Evolutionary conservation across 2,888 invertebrate genomes (phyloP).

Genomic region (Bhutanitis thaidina): DNA sequence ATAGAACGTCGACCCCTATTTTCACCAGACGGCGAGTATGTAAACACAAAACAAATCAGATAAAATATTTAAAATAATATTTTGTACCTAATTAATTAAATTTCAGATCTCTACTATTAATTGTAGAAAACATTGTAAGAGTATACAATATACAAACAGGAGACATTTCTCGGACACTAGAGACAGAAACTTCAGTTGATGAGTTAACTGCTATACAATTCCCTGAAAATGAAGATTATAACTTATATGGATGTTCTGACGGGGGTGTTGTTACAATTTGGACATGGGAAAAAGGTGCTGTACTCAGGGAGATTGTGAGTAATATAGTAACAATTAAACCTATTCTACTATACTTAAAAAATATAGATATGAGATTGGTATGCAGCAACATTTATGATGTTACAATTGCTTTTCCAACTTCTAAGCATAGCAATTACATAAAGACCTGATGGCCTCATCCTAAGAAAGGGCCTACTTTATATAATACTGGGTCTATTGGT

Average conservation of each 20-base stretch:
- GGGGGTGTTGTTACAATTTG: constrained; percentile 59
- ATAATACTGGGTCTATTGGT: too few species aligned
- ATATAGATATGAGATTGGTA: too few species aligned
- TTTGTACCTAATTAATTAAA: not conserved
- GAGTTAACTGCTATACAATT: constrained; percentile 60
- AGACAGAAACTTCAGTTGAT: constrained; percentile 51
- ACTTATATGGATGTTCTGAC: constrained; percentile 65
- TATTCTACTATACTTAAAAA: too few species aligned
- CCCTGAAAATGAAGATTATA: constrained; percentile 60
- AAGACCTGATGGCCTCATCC: too few species aligned
- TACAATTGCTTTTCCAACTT: too few species aligned
- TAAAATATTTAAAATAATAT: not conserved
- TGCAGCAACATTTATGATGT: too few species aligned
- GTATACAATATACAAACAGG: constrained; percentile 69
- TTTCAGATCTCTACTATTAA: constrained; percentile 62
- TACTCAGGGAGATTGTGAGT: constrained; percentile 65
- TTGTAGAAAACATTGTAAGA: constrained; percentile 64
- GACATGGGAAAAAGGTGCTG: constrained; percentile 73
- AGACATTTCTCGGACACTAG: constrained; percentile 60
- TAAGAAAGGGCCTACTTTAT: too few species aligned
- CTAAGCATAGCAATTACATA: too few species aligned
- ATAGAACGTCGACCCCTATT: constrained; percentile 66
- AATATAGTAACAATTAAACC: too few species aligned
- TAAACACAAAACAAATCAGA: constrained; percentile 20
- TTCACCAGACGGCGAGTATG: constrained; percentile 74